Evolutionary conservation across 2,797 vertebrate species (phyloP).

Genomic region (Hyperoplus lanceolatus): DNA sequence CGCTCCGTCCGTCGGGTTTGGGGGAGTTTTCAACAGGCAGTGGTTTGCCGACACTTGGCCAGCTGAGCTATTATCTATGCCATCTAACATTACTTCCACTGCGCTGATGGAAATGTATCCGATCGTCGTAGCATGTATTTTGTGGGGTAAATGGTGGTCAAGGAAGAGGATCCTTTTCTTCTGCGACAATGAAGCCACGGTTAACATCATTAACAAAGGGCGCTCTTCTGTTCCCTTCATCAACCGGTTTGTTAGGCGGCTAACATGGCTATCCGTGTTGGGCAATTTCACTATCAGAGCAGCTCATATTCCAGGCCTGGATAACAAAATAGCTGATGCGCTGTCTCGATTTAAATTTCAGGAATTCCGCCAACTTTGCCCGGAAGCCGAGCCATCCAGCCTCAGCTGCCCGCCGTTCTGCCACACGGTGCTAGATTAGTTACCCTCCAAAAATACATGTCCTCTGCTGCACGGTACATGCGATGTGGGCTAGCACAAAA

Average conservation of each 20-base stretch:
- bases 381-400: not conserved
- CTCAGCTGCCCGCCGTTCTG: not conserved
- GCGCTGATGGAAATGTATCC: not conserved
- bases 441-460: not conserved
- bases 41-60: not conserved
- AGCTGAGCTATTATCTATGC: not conserved
- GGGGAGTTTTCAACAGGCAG: not conserved
- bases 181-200: slow-evolving; percentile 10
- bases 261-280: not conserved
- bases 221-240: not conserved
- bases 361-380: not conserved
- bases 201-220: slow-evolving; percentile 3
- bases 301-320: slow-evolving; percentile 2
- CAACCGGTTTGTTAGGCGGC: not conserved
- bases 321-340: not conserved
- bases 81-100: too few species aligned
- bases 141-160: slow-evolving; percentile 5
- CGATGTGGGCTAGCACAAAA: not conserved
- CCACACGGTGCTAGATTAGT: not conserved
- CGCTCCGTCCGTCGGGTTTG: not conserved
- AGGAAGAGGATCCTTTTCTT: slow-evolving; percentile 1
- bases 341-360: not conserved
- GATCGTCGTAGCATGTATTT: not conserved
- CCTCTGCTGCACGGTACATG: not conserved
- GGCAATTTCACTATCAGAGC: not conserved